Conservation (phyloP, 2,113 vertebrate genomes). For the Hippolais icterina region DNA sequence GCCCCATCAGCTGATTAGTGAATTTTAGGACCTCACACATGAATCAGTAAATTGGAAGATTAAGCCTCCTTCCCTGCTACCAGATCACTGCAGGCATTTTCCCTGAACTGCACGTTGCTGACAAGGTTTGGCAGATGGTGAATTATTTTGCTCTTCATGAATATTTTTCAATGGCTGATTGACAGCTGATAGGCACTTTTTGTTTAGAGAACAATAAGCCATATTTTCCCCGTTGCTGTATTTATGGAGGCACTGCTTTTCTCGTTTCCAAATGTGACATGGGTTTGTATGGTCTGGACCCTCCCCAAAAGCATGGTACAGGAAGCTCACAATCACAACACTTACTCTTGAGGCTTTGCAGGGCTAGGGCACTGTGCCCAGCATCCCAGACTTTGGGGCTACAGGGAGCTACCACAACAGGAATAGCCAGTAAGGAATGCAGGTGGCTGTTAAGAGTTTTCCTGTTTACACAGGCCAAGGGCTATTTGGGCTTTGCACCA, state of each 20-base stretch:
- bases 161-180: neutral
- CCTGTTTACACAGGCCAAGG: rapidly evolving
- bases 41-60: neutral
- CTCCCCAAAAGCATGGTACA: rapidly evolving
- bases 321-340: neutral
- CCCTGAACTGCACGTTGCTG: neutral
- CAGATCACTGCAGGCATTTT: neutral
- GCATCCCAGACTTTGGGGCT: neutral
- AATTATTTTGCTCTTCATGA: neutral
- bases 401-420: rapidly evolving
- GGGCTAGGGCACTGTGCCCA: neutral
- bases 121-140: neutral
- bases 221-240: neutral
- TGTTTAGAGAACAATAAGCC: neutral
- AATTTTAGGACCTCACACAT: neutral
- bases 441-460: neutral
- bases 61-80: neutral
- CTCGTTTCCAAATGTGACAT: neutral
- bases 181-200: neutral
- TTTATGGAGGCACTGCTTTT: neutral
- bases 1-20: neutral
- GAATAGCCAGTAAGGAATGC: neutral
- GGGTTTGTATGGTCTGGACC: neutral
- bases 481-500: neutral
- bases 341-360: neutral